Evolutionary conservation across 2,888 invertebrate species (phyloP).

Genomic region (Chelonus formosanus): DNA sequence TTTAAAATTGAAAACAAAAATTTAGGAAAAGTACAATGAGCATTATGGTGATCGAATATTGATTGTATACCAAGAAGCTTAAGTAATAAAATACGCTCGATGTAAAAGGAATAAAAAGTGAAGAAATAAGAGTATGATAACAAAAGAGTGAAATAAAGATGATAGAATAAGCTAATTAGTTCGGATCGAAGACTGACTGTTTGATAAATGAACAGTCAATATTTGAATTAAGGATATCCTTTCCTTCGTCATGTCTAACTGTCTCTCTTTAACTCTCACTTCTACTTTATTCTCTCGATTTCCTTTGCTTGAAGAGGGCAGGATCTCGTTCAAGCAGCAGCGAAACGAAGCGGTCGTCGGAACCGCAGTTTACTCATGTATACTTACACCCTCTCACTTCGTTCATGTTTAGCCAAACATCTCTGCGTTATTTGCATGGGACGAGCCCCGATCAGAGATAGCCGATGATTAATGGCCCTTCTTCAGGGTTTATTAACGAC

Average conservation of each 20-base stretch:
- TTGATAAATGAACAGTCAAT: constrained; percentile 61
- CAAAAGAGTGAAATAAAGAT: constrained; percentile 29
- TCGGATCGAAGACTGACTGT: constrained; percentile 48
- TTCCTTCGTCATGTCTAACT: constrained; percentile 36
- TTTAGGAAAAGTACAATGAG: no score
- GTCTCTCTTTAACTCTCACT: constrained; percentile 37
- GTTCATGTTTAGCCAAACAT: constrained; percentile 50
- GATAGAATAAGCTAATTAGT: constrained; percentile 52
- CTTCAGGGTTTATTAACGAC: constrained; percentile 59
- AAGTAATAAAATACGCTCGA: no score
- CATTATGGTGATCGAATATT: no score
- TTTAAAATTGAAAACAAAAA: no score
- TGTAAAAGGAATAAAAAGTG: constrained; percentile 35
- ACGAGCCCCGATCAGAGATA: constrained; percentile 47
- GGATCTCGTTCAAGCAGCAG: constrained; percentile 26
- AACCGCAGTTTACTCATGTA: constrained; percentile 32
- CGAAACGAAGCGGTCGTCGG: constrained; percentile 23
- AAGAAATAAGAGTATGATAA: constrained; percentile 13
- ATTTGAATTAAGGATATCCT: constrained; percentile 52
- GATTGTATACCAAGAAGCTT: no score
- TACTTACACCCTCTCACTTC: constrained; percentile 26
- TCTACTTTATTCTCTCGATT: constrained; percentile 33
- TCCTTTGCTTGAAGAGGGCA: constrained; percentile 34
- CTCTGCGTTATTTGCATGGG: constrained; percentile 51
- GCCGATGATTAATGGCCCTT: constrained; percentile 56